Base-by-base conservation (phyloP, 1,140 invertebrate genomes). In the Steinernema khuongi region DNA sequence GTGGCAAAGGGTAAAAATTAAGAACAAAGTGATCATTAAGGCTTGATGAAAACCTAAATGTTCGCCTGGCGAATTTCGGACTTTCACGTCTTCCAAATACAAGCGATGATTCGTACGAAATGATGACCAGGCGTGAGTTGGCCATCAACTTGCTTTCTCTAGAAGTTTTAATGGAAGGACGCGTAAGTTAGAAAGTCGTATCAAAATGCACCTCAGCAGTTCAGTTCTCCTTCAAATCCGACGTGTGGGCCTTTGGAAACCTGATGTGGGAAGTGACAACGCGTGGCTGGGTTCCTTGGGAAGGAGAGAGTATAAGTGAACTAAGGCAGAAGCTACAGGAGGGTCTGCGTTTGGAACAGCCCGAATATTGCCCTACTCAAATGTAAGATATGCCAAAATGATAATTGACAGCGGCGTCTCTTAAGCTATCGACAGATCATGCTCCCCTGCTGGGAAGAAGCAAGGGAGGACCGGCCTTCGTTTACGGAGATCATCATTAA, bases 321-420 rank as follows among this genome's bases (percentile, higher is more conserved):
- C 66, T 81, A 0, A 32, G 79, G 11, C 72, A 73, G 26, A 70
- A 31, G 11, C 69, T 83, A n/a, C 29, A 77, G 26, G 26, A 31
- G 18, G 77, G 74, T 28, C 66, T 81, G 30, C 80, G 79, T 32
- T 43, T 80, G 31, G 67, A 79, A 17, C 67, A 74, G 41, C 80
- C 79, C 14, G 71, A 41, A n/a, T 74, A 73, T n/a, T 80, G 79
- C 32, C 77, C 79, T 1, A 50, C 73, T 17, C 77, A 80, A 44
- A 76, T 80, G 79, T 81, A 31, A 73, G 79, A 60, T 7, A 26
- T 60, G 4, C 22, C 26, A 4, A 26, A 60, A 26, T n/a, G n/a
- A n/a, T n/a, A n/a, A n/a, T 22, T 22, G 26, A 17, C 7, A 17
- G 26, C 22, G 7, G 26, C 26, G 14, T 26, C 7, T 26, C 14